phyloP scores from a whole-genome alignment of 2,797 vertebrate species.

The Zalophus californianus region DNA sequence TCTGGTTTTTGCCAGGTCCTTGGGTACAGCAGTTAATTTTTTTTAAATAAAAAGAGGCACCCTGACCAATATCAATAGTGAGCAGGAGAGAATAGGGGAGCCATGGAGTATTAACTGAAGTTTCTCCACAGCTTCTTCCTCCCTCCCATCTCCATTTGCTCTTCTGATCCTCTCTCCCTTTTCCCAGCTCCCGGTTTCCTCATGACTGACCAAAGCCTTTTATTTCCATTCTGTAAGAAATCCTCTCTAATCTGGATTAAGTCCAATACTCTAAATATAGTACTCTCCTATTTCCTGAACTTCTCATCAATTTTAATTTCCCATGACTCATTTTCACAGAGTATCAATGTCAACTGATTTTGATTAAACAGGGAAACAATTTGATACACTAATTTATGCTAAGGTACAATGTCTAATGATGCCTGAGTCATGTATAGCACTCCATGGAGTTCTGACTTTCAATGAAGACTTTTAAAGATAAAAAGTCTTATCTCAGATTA shows the following conservation, averaged over 20 bases:
- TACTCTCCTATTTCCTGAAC: not conserved
- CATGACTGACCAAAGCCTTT: not conserved
- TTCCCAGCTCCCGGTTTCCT: not conserved
- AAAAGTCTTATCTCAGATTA: not conserved
- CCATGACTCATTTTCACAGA: not conserved
- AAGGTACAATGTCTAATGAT: not conserved
- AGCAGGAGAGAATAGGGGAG: not conserved
- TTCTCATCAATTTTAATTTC: not conserved
- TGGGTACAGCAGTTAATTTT: not conserved
- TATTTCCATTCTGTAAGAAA: not conserved
- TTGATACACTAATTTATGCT: not conserved
- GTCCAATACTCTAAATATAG: not conserved
- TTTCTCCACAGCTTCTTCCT: not conserved
- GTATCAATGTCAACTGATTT: not conserved
- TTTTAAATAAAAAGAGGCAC: not conserved
- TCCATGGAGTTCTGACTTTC: not conserved
- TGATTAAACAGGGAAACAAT: not conserved
- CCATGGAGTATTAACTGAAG: not conserved
- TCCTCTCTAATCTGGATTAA: not conserved
- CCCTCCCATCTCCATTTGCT: not conserved
- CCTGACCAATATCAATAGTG: not conserved
- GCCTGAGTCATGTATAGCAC: not conserved
- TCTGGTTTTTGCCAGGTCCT: not conserved
- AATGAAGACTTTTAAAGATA: not conserved
- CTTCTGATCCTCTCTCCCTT: not conserved